Conservation (phyloP, 2,888 invertebrate genomes). For the Macrosoma leucophasiata region DNA sequence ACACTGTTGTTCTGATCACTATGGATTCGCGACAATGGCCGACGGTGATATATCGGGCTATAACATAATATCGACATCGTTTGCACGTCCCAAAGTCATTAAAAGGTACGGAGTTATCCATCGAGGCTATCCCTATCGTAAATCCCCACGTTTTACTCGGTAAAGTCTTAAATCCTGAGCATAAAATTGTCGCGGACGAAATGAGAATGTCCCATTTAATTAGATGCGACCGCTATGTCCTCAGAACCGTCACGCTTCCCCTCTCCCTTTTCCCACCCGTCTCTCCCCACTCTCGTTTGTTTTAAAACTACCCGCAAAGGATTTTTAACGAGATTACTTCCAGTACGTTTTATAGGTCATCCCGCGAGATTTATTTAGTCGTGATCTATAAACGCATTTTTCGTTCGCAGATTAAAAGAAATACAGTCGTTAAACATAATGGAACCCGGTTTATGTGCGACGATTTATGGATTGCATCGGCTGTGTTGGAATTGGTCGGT, state of each 20-base stretch:
- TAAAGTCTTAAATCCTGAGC: constrained; percentile 51
- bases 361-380: constrained; percentile 60
- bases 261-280: constrained; percentile 23
- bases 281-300: constrained; percentile 36
- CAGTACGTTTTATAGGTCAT: constrained; percentile 64
- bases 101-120: constrained; percentile 52
- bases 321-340: constrained; percentile 66
- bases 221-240: constrained; percentile 51
- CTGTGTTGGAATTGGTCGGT: no score
- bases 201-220: constrained; percentile 62
- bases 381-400: constrained; percentile 57
- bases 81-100: constrained; percentile 37
- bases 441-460: constrained; percentile 44
- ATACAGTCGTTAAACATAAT: constrained; percentile 58
- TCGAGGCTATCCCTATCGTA: constrained; percentile 48
- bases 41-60: constrained; percentile 34
- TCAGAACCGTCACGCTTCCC: constrained; percentile 35
- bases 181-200: constrained; percentile 60
- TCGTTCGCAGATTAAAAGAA: constrained; percentile 57
- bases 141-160: constrained; percentile 55
- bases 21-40: constrained; percentile 15
- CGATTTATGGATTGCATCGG: no score
- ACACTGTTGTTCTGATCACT: no score
- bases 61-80: constrained; percentile 30
- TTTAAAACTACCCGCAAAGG: constrained; percentile 62